These are phyloP conservation scores for Wasmannia auropunctata DNA, from an alignment of 1,140 invertebrate species.

Conservation along the genomic window DNA sequence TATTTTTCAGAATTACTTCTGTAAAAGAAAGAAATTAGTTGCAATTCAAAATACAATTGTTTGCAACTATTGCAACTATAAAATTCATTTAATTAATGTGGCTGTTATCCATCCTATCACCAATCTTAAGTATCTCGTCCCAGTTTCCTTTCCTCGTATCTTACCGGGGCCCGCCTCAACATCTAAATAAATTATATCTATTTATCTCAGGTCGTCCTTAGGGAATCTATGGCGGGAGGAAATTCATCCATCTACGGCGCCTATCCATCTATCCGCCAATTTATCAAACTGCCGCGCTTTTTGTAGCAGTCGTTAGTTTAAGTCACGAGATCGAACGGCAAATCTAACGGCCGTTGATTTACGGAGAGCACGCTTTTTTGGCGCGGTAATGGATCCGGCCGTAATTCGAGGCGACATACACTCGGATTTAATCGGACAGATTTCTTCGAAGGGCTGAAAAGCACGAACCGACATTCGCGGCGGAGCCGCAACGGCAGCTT, in stretches of 20 bases:
- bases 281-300: conserved; percentile 50
- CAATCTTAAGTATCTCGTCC: neutral
- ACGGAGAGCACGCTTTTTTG: conserved; percentile 41
- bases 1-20: neutral
- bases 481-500: conserved; percentile 4
- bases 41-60: neutral
- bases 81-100: neutral
- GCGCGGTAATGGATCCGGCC: conserved; percentile 20
- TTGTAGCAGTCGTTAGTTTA: conserved; percentile 46
- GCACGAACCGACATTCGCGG: conserved; percentile 21
- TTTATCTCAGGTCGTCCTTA: conserved; percentile 47
- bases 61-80: neutral
- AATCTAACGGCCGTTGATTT: conserved; percentile 58
- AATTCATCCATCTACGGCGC: conserved; percentile 40
- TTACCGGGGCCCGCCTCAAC: neutral
- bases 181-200: conserved; percentile 59
- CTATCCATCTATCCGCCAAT: conserved; percentile 43
- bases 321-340: conserved; percentile 53
- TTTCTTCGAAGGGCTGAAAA: conserved; percentile 18
- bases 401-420: conserved; percentile 29
- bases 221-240: conserved; percentile 1
- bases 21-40: neutral
- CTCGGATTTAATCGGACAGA: conserved; percentile 46
- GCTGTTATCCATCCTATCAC: neutral
- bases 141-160: neutral